phyloP scores from a whole-genome alignment of 2,797 vertebrate species.

The Pagetopsis macropterus region DNA sequence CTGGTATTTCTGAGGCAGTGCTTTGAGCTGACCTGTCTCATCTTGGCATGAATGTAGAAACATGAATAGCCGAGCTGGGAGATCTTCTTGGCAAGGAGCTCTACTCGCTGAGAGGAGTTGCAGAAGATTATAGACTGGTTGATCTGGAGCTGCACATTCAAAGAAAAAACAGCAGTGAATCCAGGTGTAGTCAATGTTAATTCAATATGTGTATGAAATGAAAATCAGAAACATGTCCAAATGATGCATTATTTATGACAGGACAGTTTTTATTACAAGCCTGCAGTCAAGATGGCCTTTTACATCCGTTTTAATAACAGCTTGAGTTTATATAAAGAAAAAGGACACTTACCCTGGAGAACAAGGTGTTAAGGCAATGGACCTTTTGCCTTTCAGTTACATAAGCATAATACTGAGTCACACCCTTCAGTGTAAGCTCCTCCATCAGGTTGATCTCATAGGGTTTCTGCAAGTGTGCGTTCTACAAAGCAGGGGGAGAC shows the following conservation, averaged over 20 bases:
- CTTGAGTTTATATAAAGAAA: not conserved
- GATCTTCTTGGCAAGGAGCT: slow-evolving; percentile 99
- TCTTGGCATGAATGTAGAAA: slow-evolving; percentile 99
- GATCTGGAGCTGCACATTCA: slow-evolving; percentile 91
- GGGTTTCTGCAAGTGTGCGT: slow-evolving; percentile 96
- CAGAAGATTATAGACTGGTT: slow-evolving; percentile 99
- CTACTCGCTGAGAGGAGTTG: slow-evolving; percentile 98
- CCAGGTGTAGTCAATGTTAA: not conserved
- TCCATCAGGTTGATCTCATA: slow-evolving; percentile 99
- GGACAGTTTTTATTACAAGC: not conserved
- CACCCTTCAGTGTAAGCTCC: slow-evolving; percentile 98
- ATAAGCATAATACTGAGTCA: slow-evolving; percentile 99
- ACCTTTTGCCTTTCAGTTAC: slow-evolving; percentile 99
- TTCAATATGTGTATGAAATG: too few species aligned
- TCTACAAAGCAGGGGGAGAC: slow-evolving; percentile 76
- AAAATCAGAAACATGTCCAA: too few species aligned
- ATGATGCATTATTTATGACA: not conserved
- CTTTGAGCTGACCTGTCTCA: slow-evolving; percentile 93
- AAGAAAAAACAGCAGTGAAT: not conserved
- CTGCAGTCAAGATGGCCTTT: not conserved
- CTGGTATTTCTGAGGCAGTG: slow-evolving; percentile 1
- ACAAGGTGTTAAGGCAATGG: slow-evolving; percentile 98
- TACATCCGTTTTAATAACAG: not conserved
- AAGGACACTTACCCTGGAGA: slow-evolving; percentile 91
- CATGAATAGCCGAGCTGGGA: slow-evolving; percentile 99